Base-by-base conservation (phyloP, 2,797 vertebrate genomes). In the Ptychadena robeensis region DNA sequence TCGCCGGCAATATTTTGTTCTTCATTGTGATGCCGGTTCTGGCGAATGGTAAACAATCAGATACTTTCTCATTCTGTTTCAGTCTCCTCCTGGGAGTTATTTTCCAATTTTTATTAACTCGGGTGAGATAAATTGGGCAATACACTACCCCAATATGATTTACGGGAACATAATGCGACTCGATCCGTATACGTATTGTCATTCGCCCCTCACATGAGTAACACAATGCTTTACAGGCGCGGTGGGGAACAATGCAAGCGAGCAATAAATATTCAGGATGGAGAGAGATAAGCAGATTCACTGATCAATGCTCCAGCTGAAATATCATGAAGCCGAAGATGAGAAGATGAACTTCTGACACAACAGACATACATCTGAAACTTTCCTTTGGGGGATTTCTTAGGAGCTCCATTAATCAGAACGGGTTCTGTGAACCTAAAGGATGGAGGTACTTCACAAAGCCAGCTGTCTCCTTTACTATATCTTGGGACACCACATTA, bases 91-190 rank as follows among this genome's bases (percentile, higher is more conserved):
- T 75, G 78, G 83, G 72, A 80, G 83, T 80, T 85, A 74, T 80
- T 85, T 85, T 74, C 72, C 78, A 81, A 81, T 85, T 75, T 85
- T 75, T 85, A 76, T 80, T 80, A 85, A 85, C 78, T 80, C 83
- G 53, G 31, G 72, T 72, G 69, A 68, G 78, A 85, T 79, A 73
- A 75, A 85, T 85, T 76, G 83, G 78, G 78, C 57, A 85, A 85
- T 85, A 76, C 78, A 64, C 78, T 70, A 85, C 78, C 82, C 82
- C 82, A 70, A 85, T 70, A 85, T 85, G 72, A 85, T 85, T 80
- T 74, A 85, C 74, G 53, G 35, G 72, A 65, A 85, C 72, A 85
- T 80, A 80, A 76, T 44, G 38, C 68, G 32, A 64, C 83, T 75
- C 78, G 65, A 35, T 70, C 76, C 73, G 40, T 81, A 72, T 80